Base-by-base conservation (phyloP, 1,140 invertebrate species). In the Caerostris extrusa region DNA sequence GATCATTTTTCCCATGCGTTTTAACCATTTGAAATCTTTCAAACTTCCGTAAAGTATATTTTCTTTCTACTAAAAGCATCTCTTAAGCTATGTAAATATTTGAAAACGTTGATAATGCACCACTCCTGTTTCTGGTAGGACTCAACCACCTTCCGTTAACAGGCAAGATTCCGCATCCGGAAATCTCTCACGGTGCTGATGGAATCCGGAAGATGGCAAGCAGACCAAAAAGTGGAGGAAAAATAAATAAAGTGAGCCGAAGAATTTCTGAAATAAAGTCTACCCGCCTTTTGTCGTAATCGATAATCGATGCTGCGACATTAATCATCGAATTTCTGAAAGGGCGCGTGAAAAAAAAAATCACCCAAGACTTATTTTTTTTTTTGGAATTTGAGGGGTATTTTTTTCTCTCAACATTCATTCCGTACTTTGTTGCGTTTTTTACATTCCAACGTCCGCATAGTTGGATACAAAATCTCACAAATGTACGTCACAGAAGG, bases 321-420 rank as follows among this genome's bases (percentile, higher is more conserved):
- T 85, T 85, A 85, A 85, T 85, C 83, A 85, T 85, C 83, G 83
- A 85, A 85, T 85, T 19, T 85, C 83, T 85, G 83, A 58, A 82
- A 82, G 34, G 17, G 55, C 55, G 77, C 3, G 34, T 34, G 34
- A 53, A 77, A 12, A 69, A 69, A 77, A 77, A 12, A 77, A 77
- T 50, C 58, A 58, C 56, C 56, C 3, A 77, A 34, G 4, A 19
- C 17, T 56, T 85, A 58, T 85, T 85, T 85, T 85, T 58, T 85
- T 85, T 85, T 85, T 58, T 85, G n/a, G n/a, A 58, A 85, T 85
- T 85, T 85, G 7, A 56, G 57, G 53, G 34, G 34, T 57, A 19
- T 85, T 60, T 60, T 57, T 14, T 85, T 7, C 57, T 5, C 58
- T 34, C 34, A 34, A 34, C 19, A 8, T 34, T 85, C 57, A n/a